phyloP scores from a whole-genome alignment of 1,140 invertebrate genomes.

The Parasteatoda tepidariorum region DNA sequence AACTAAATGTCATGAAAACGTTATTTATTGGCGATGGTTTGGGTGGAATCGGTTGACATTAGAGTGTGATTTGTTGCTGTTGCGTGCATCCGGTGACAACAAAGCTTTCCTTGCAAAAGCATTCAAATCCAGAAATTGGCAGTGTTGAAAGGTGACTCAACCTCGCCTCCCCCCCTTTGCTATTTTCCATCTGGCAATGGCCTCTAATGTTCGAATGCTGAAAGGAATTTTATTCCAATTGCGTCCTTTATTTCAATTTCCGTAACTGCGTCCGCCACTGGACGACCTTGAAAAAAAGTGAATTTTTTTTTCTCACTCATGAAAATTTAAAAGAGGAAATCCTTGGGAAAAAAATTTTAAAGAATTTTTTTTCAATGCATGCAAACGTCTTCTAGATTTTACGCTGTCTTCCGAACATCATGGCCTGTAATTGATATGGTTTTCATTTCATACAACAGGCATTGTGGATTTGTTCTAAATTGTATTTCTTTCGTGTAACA shows the following conservation, averaged over 20 bases:
- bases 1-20: slow-evolving; percentile 31
- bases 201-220: neutral
- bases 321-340: neutral
- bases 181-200: slow-evolving; percentile 35
- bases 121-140: slow-evolving; percentile 11
- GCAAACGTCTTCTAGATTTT: neutral
- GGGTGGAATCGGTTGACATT: slow-evolving; percentile 49
- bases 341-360: neutral
- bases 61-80: slow-evolving; percentile 49
- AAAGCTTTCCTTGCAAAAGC: neutral
- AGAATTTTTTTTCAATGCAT: neutral
- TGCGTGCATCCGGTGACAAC: slow-evolving; percentile 21
- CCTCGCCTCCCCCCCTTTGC: too few species aligned
- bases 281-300: neutral
- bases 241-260: neutral
- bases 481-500: too few species aligned
- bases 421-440: too few species aligned
- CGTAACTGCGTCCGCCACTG: neutral
- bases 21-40: slow-evolving; percentile 50
- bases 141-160: slow-evolving; percentile 43
- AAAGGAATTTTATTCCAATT: neutral
- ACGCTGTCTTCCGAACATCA: too few species aligned
- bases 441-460: too few species aligned
- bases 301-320: neutral
- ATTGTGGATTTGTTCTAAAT: too few species aligned